Conservation (phyloP, 2,113 vertebrate genomes). For the Todiramphus chloris region DNA sequence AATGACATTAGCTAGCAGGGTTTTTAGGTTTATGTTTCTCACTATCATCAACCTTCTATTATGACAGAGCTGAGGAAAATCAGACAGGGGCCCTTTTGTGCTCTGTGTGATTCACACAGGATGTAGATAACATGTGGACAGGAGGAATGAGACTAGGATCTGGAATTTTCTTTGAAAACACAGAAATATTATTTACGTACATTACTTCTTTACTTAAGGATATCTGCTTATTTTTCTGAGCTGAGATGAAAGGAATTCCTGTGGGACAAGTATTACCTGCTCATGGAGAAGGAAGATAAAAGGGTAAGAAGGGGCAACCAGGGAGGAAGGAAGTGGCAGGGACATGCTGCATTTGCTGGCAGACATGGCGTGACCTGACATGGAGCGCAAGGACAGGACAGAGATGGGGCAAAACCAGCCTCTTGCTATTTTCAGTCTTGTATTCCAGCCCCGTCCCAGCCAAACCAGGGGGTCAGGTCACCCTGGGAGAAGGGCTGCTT, state of each 20-base stretch:
- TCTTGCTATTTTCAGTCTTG: neutral
- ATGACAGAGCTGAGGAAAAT: neutral
- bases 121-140: neutral
- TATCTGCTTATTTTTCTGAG: neutral
- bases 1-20: neutral
- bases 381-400: neutral
- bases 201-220: neutral
- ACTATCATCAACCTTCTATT: constrained; percentile 11
- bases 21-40: neutral
- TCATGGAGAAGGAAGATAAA: neutral
- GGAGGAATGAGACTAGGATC: neutral
- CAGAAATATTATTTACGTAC: neutral
- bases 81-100: constrained; percentile 18
- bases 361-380: neutral
- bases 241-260: neutral
- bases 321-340: neutral
- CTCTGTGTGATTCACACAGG: neutral
- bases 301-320: neutral
- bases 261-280: neutral
- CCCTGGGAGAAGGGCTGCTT: neutral
- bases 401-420: neutral
- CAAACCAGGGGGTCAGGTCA: fast-evolving
- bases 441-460: neutral
- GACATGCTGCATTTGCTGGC: neutral
- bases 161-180: neutral